Evolutionary conservation across 2,888 invertebrate genomes (phyloP).

Genomic region (Drosophila atroscutellata): DNA sequence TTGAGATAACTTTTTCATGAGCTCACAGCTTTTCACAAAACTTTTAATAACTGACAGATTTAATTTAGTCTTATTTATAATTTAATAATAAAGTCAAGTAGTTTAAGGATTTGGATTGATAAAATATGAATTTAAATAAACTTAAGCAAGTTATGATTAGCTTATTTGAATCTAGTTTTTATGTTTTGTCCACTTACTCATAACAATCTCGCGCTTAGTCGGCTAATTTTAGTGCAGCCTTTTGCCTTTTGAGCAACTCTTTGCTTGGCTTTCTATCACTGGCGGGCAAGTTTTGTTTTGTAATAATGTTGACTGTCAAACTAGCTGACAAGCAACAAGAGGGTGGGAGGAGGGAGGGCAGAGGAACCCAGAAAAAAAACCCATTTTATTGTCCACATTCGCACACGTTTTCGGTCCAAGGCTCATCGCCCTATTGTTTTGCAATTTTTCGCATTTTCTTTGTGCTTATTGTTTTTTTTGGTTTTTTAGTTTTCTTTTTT

Average conservation of each 20-base stretch:
- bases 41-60: background rate
- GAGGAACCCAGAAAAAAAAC: background rate
- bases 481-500: constrained; percentile 4
- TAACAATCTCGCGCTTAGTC: background rate
- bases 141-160: background rate
- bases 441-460: constrained; percentile 47
- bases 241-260: background rate
- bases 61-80: background rate
- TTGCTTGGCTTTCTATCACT: constrained; percentile 14
- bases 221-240: constrained; percentile 1
- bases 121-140: background rate
- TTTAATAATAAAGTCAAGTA: background rate
- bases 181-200: background rate
- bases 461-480: constrained; percentile 6
- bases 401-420: constrained; percentile 46
- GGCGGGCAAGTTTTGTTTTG: constrained; percentile 30
- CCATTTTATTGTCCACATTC: constrained; percentile 45
- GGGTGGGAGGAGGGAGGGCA: background rate
- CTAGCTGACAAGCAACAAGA: constrained; percentile 6
- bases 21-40: background rate
- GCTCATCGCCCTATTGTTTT: constrained; percentile 62
- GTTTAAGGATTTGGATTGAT: background rate
- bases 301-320: constrained; percentile 56
- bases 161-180: background rate
- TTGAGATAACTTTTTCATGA: background rate